A percentile compares a stretch with the other conserved stretches of the same genome.
Evolutionary conservation across 1,140 invertebrate genomes (phyloP).

Genomic region (Drosophila grimshawi): DNA sequence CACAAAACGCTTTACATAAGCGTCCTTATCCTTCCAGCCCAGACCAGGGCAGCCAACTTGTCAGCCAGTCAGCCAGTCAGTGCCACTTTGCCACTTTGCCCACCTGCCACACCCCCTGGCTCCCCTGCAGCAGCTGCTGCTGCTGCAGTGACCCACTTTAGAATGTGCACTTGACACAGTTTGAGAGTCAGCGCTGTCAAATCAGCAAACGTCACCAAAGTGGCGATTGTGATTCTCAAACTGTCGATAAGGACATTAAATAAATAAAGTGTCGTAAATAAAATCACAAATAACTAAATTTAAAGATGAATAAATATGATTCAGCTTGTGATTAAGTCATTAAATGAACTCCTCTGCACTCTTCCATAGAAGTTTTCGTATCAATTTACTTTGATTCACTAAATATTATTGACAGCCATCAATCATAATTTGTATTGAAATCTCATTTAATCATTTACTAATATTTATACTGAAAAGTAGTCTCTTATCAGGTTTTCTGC

Average conservation of each 20-base stretch:
- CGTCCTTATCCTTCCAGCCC: slow-evolving; percentile 58
- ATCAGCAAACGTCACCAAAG: slow-evolving; percentile 29
- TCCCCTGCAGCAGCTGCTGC: slow-evolving; percentile 17
- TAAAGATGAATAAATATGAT: no score
- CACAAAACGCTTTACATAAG: slow-evolving; percentile 70
- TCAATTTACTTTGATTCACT: no score
- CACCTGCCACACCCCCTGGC: neutral
- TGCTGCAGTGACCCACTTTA: slow-evolving; percentile 70
- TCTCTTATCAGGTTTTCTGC: neutral
- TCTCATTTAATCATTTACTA: no score
- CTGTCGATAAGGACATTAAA: slow-evolving; percentile 14
- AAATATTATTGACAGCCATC: neutral
- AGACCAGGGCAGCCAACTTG: slow-evolving; percentile 33
- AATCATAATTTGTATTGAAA: neutral
- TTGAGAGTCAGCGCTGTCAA: slow-evolving; percentile 72
- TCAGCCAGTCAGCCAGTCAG: slow-evolving; percentile 8
- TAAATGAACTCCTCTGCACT: no score
- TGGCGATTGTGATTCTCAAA: slow-evolving; percentile 8
- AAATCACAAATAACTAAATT: no score
- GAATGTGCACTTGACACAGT: slow-evolving; percentile 72
- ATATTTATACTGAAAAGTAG: neutral
- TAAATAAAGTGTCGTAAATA: no score
- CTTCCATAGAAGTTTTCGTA: no score
- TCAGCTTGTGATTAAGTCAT: no score
- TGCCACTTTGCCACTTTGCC: neutral